Conservation (phyloP, 2,113 vertebrate genomes). For the Apus apus region DNA sequence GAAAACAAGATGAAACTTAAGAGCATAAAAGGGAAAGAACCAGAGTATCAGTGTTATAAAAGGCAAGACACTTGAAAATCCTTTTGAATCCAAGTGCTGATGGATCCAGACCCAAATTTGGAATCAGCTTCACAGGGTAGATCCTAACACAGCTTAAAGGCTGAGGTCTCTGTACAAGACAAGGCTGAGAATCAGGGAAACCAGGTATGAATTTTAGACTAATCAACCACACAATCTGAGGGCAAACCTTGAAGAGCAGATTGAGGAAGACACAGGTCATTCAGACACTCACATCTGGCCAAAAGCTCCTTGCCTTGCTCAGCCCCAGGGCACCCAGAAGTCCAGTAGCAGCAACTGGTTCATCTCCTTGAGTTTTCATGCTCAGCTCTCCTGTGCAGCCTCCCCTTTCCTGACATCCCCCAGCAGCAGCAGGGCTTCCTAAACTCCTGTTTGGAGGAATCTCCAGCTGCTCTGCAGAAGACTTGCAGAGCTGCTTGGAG, state of each 20-base stretch:
- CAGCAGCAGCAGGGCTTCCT: neutral
- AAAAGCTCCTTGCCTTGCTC: neutral
- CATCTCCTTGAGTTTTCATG: too few species aligned
- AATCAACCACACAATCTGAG: neutral
- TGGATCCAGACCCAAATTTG: neutral
- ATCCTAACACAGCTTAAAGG: neutral
- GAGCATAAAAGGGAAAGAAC: neutral
- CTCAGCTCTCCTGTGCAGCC: neutral
- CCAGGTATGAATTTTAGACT: fast-evolving
- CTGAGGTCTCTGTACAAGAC: neutral
- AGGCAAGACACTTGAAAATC: neutral
- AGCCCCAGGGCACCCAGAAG: neutral
- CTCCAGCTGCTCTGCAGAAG: neutral
- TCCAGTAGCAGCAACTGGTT: neutral
- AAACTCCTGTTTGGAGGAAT: neutral
- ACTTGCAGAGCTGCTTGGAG: neutral
- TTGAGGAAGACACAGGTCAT: neutral
- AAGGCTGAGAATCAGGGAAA: neutral
- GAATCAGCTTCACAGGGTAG: fast-evolving
- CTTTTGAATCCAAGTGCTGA: neutral
- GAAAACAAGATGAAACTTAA: neutral
- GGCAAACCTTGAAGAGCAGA: neutral
- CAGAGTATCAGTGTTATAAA: neutral
- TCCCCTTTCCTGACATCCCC: neutral
- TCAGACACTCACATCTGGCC: too few species aligned